These are phyloP conservation scores for Xanthia icteritia DNA, from an alignment of 2,888 invertebrate species.

Conservation along the genomic window DNA sequence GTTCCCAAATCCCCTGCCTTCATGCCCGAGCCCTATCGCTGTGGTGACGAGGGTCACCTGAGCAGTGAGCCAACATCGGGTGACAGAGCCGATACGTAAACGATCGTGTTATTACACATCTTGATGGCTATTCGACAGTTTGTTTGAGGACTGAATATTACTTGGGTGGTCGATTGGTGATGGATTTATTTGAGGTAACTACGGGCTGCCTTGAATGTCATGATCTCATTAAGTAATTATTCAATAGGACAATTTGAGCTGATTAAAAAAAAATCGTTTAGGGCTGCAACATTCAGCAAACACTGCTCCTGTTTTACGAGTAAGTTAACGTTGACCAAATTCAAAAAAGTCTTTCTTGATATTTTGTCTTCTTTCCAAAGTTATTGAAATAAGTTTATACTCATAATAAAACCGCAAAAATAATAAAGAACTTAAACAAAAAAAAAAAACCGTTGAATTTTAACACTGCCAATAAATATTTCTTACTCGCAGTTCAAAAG, in stretches of 20 bases:
- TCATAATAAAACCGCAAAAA: not conserved
- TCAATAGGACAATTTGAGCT: not conserved
- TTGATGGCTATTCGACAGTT: constrained; percentile 29
- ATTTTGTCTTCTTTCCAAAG: not conserved
- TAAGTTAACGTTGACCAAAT: not conserved
- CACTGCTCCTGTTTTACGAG: not conserved
- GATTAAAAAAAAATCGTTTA: not conserved
- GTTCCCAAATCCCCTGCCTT: constrained; percentile 26
- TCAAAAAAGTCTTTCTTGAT: too few relatives aligned
- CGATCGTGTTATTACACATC: constrained; percentile 35
- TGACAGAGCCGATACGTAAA: constrained; percentile 17
- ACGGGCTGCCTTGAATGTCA: not conserved
- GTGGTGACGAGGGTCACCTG: constrained; percentile 49
- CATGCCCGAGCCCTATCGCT: constrained; percentile 5
- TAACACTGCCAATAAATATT: not conserved
- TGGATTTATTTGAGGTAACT: constrained; percentile 21
- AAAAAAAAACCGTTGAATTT: not conserved
- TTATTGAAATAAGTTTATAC: not conserved
- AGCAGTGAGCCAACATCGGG: constrained; percentile 12
- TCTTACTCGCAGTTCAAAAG: constrained; percentile 21
- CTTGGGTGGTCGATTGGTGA: constrained; percentile 21
- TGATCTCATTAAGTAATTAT: not conserved
- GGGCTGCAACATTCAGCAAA: not conserved
- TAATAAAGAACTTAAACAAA: not conserved
- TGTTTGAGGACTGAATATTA: constrained; percentile 31